These are phyloP conservation scores for Orchestes rusci DNA, from an alignment of 2,888 invertebrate species.

Conservation along the genomic window DNA sequence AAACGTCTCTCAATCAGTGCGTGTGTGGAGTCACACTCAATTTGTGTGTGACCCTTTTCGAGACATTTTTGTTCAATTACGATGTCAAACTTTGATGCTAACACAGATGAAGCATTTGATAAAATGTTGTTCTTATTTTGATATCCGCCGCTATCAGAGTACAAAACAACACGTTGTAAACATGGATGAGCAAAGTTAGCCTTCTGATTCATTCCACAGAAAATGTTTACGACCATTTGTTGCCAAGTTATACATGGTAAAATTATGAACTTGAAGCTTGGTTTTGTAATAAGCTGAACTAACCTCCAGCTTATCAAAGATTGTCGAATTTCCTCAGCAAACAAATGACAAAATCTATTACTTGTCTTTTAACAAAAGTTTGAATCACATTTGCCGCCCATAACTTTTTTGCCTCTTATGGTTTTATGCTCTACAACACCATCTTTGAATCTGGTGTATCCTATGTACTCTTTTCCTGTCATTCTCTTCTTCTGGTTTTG, in stretches of 20 bases:
- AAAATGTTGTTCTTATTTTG: background rate
- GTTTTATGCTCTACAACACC: background rate
- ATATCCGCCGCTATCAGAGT: background rate
- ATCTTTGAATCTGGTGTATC: constrained; percentile 4
- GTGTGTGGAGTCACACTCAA: background rate
- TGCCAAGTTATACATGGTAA: background rate
- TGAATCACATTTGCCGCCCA: no score
- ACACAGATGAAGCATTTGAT: background rate
- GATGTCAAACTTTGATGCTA: background rate
- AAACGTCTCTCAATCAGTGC: constrained; percentile 2
- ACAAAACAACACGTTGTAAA: background rate
- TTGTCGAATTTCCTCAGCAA: no score
- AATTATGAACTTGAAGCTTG: background rate
- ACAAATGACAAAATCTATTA: no score
- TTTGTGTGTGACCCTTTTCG: constrained; percentile 1
- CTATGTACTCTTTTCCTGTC: background rate
- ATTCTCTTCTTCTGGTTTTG: constrained; percentile 2
- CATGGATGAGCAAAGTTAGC: no score
- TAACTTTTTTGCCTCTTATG: no score
- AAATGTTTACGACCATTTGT: no score
- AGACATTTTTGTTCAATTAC: background rate
- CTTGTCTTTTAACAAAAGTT: no score
- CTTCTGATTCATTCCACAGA: no score
- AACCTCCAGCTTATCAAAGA: no score
- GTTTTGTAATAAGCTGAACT: no score